Evolutionary conservation across 2,113 vertebrate genomes (phyloP).

Genomic region (Strix aluco): DNA sequence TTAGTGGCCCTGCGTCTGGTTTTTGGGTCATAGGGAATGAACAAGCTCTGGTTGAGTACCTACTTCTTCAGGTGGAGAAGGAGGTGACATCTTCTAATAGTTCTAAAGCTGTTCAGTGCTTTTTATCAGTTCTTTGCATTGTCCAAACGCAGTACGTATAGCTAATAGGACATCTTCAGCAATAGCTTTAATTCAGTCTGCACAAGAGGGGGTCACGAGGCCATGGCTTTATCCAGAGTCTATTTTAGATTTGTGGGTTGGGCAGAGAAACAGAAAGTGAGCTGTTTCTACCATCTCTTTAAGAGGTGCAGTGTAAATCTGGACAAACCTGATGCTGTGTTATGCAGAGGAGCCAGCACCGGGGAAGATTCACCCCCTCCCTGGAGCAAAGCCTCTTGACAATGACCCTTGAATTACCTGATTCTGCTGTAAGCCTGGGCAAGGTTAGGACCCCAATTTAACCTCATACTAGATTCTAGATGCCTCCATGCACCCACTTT

Average conservation of each 20-base stretch:
- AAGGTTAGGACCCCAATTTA: not conserved
- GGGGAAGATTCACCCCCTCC: not conserved
- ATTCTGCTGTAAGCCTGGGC: not conserved
- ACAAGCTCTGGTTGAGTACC: not conserved
- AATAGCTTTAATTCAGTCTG: not conserved
- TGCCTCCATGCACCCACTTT: not conserved
- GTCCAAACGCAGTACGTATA: not conserved
- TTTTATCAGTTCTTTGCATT: constrained; percentile 17
- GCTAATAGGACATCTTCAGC: not conserved
- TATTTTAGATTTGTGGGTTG: not conserved
- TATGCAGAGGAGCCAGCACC: not conserved
- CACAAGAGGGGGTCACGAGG: not conserved
- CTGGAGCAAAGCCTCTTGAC: not conserved
- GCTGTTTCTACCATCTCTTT: not conserved
- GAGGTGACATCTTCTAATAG: not conserved
- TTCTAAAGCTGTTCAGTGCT: not conserved
- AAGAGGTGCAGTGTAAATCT: not conserved
- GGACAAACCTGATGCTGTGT: not conserved
- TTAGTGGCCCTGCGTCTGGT: not conserved
- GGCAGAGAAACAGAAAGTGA: not conserved
- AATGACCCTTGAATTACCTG: not conserved
- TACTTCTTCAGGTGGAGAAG: not conserved
- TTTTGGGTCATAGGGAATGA: constrained; percentile 12
- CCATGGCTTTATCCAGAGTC: not conserved
- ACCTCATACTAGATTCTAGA: not conserved